Conservation (phyloP, 2,797 vertebrate species). For the Ficedula albicollis region DNA sequence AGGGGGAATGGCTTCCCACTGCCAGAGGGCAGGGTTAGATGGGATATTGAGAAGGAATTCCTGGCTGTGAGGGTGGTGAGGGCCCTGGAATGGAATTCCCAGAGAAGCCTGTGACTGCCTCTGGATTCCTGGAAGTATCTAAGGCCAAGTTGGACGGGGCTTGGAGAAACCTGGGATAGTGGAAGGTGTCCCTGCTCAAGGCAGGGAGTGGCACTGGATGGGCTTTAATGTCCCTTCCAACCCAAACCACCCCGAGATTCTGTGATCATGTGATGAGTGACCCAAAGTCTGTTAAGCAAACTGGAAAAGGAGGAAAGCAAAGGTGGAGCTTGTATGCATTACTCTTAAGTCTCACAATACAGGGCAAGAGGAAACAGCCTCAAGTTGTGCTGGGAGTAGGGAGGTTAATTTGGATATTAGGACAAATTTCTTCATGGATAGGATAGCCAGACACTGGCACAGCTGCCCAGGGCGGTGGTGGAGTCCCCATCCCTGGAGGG, state of each 20-base stretch:
- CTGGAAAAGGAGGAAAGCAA: neutral
- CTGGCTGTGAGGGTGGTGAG: neutral
- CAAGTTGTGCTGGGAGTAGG: neutral
- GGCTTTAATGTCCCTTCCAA: neutral
- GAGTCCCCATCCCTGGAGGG: too few species aligned
- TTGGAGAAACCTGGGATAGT: neutral
- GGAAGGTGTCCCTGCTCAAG: neutral
- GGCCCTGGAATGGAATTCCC: neutral
- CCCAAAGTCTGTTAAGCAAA: neutral
- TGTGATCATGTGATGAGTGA: neutral
- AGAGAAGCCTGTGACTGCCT: neutral
- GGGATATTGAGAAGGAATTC: neutral
- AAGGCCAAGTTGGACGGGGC: accelerated
- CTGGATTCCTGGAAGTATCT: neutral
- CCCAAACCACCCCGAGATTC: neutral
- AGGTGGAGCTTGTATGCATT: accelerated
- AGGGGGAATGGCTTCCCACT: neutral
- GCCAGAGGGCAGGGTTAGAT: neutral
- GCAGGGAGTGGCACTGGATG: neutral
- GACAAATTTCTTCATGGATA: neutral
- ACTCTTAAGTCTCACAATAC: neutral
- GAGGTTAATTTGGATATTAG: too few species aligned
- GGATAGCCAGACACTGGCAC: neutral
- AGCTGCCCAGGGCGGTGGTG: neutral
- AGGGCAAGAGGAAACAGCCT: neutral